Base-by-base conservation (phyloP, 2,888 invertebrate genomes). In the Cyrtodaria siliqua region DNA sequence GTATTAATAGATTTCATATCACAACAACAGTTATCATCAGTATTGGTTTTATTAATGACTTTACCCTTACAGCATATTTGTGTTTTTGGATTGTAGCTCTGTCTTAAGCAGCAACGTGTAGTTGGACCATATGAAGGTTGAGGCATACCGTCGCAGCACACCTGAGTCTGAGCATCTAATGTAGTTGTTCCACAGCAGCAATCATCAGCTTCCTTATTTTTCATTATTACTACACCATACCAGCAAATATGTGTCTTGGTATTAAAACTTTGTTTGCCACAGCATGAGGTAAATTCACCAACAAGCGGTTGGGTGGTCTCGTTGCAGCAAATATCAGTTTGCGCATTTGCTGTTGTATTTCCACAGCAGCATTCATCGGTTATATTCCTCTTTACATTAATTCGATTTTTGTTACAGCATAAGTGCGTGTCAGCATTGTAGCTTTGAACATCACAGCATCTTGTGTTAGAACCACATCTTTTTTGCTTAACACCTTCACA, bases 1-100 rank as follows among this genome's bases (percentile, higher is more conserved):
- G 69, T 57, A 49, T 75, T 59, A 42, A 55, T 53, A 0, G 75
- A 26, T 42, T 69, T 59, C 23, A 38, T 44, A 20, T 42, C 64
- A 44, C 76, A 76, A 53, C 76, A 76, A 44, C 76, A 75, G n/a
- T 75, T 64, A 27, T 75, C 75, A 12, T 63, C 56, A 38, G 12
- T 26, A n/a, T 64, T 26, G 14, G 20, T 44, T 29, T 75, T 75
- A 24, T 60, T 55, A 1, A 75, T 52, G 2, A 75, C 40, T n/a
- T 40, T 64, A 23, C 60, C 63, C 14, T 69, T 59, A 38, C 75
- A 75, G 23, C 75, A 75, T 2, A 75, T 26, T 20, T 75, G 64
- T 18, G 59, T 75, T 16, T 59, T n/a, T 14, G 67, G 56, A 52
- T 71, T 57, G 29, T 52, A 76, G 24, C 76, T 63, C 26, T 38